Conservation (phyloP, 2,888 invertebrate species). For the Pomacea canaliculata region DNA sequence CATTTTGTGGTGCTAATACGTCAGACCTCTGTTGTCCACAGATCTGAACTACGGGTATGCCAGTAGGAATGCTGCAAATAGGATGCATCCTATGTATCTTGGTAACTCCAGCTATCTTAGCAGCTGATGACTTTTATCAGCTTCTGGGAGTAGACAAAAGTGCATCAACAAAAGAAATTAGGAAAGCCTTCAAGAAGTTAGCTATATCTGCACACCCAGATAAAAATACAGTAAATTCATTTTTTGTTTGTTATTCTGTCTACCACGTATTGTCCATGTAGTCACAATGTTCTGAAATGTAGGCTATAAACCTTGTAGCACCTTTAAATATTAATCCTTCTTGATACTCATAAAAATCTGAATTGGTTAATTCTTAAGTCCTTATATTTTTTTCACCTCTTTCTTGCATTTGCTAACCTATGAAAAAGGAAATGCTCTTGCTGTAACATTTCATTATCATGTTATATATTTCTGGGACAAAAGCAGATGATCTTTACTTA, state of each 20-base stretch:
- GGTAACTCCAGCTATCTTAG: background rate
- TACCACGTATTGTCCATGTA: background rate
- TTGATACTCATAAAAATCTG: background rate
- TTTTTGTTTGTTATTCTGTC: background rate
- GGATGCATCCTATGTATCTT: background rate
- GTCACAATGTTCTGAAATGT: no score
- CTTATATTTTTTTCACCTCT: background rate
- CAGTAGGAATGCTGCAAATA: no score
- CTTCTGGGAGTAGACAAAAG: slow-evolving; percentile 78
- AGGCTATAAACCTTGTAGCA: no score
- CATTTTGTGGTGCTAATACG: no score
- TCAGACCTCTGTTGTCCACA: no score
- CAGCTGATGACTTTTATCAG: slow-evolving; percentile 76
- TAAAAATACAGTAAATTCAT: slow-evolving; percentile 73
- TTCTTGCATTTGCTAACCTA: no score
- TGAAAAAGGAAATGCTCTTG: no score
- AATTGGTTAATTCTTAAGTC: no score
- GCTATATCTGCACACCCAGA: slow-evolving; percentile 83
- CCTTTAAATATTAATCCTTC: background rate
- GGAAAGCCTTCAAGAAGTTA: slow-evolving; percentile 83
- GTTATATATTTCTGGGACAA: no score
- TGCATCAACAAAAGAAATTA: slow-evolving; percentile 79
- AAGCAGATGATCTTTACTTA: no score
- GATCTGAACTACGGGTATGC: no score
- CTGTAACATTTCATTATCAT: no score